A percentile compares a stretch with the other conserved stretches of the same genome.
phyloP scores from a whole-genome alignment of 1,140 invertebrate species.

The Drosophila jambulina region DNA sequence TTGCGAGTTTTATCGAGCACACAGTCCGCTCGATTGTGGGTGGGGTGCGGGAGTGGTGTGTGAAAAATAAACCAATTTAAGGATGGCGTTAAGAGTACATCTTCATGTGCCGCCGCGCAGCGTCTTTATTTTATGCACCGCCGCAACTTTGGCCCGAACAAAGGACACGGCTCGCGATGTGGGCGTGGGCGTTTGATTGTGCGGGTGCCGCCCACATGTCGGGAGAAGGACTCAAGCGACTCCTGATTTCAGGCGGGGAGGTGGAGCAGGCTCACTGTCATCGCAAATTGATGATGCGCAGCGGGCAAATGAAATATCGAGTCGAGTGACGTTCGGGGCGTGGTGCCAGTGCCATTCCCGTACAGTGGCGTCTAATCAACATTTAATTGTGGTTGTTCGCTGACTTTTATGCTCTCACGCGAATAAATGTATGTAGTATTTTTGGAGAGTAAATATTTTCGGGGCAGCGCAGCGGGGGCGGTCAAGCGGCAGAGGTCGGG shows the following conservation, averaged over 20 bases:
- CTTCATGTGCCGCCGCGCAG: slow-evolving; percentile 41
- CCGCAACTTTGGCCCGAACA: slow-evolving; percentile 13
- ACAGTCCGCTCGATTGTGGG: too few species aligned
- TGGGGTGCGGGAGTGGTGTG: neutral
- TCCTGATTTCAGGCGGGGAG: slow-evolving; percentile 36
- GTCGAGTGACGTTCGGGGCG: slow-evolving; percentile 20
- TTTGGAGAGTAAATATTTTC: slow-evolving; percentile 53
- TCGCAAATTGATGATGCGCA: slow-evolving; percentile 50
- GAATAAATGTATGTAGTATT: slow-evolving; percentile 9
- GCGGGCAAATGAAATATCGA: slow-evolving; percentile 34
- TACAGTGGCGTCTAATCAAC: slow-evolving; percentile 41
- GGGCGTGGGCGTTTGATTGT: slow-evolving; percentile 25
- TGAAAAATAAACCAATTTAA: slow-evolving; percentile 41
- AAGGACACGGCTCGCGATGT: neutral
- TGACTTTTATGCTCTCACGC: slow-evolving; percentile 33
- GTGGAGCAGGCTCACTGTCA: slow-evolving; percentile 15
- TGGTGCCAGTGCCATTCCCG: neutral
- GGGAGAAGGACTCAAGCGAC: slow-evolving; percentile 9
- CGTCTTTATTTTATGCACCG: slow-evolving; percentile 51
- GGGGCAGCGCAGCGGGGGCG: slow-evolving; percentile 15
- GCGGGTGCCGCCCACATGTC: slow-evolving; percentile 45
- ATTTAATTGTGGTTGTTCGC: slow-evolving; percentile 63
- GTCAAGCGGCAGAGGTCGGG: slow-evolving; percentile 20
- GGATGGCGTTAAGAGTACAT: slow-evolving; percentile 12
- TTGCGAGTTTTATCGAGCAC: slow-evolving; percentile 41